Conservation (phyloP, 2,888 invertebrate genomes). For the Lepeophtheirus nordmannii region DNA sequence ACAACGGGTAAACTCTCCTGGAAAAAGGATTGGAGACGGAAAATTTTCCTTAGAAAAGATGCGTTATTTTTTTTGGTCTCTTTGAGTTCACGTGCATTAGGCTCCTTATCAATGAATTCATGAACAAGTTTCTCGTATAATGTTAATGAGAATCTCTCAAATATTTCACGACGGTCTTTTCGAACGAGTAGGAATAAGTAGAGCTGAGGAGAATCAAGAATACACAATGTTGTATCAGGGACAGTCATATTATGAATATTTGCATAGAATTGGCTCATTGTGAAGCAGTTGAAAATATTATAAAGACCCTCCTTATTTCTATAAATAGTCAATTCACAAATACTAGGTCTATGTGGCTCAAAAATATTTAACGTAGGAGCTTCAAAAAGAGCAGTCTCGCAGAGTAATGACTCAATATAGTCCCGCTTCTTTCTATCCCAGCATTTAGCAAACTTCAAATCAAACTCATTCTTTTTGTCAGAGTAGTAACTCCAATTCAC, state of each 20-base stretch:
- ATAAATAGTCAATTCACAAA: neutral
- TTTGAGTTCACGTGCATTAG: neutral
- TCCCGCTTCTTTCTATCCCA: neutral
- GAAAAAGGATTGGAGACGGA: conserved; percentile 1
- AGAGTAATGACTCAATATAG: neutral
- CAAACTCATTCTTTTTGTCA: neutral
- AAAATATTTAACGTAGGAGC: neutral
- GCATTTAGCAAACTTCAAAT: neutral
- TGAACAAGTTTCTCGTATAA: neutral
- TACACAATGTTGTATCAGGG: neutral
- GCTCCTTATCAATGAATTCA: neutral
- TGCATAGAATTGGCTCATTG: neutral
- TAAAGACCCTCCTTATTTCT: neutral
- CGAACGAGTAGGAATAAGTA: neutral
- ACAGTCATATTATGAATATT: neutral
- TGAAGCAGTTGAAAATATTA: neutral
- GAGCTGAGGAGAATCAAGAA: neutral
- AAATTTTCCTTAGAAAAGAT: neutral
- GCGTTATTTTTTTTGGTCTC: neutral
- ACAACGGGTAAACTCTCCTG: neutral
- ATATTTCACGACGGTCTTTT: neutral
- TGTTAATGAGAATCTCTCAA: neutral
- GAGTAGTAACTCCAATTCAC: neutral
- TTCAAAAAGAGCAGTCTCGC: neutral
- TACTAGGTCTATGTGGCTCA: neutral